Conservation (phyloP, 2,888 invertebrate genomes). For the Erebia aethiops region DNA sequence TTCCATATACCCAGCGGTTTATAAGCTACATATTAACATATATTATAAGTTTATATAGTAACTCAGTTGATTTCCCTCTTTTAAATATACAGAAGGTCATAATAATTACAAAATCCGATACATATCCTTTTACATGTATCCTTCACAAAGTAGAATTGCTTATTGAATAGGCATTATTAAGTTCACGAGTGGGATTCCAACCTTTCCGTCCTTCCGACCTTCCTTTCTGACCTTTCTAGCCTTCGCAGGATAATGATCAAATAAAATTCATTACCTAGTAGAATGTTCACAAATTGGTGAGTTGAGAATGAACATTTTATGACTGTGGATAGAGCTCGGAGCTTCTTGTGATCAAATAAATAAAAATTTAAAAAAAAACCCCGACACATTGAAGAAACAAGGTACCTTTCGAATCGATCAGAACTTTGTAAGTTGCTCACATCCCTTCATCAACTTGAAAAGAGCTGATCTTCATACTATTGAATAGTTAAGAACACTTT, state of each 20-base stretch:
- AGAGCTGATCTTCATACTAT: not conserved
- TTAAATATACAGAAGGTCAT: too few species aligned
- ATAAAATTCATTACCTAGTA: not conserved
- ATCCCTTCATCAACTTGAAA: not conserved
- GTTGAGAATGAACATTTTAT: not conserved
- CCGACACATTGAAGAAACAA: too few species aligned
- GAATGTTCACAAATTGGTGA: not conserved
- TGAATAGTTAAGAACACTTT: too few species aligned
- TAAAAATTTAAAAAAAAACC: too few species aligned
- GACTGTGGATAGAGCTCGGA: not conserved
- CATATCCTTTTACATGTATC: not conserved
- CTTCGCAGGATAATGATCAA: not conserved
- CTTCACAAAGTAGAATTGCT: conserved; percentile 8
- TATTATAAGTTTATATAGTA: too few species aligned
- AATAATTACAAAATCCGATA: not conserved
- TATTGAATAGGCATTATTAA: conserved; percentile 14
- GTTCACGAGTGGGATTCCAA: not conserved
- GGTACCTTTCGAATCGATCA: too few species aligned
- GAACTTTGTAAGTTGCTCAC: not conserved
- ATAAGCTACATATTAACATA: too few species aligned
- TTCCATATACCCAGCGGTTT: too few species aligned
- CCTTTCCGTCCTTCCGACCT: conserved; percentile 2
- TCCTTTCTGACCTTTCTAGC: too few species aligned
- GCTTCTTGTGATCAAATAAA: too few species aligned
- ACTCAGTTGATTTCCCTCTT: too few species aligned